Evolutionary conservation across 2,888 invertebrate genomes (phyloP).

Genomic region (Polydrusus tereticollis): DNA sequence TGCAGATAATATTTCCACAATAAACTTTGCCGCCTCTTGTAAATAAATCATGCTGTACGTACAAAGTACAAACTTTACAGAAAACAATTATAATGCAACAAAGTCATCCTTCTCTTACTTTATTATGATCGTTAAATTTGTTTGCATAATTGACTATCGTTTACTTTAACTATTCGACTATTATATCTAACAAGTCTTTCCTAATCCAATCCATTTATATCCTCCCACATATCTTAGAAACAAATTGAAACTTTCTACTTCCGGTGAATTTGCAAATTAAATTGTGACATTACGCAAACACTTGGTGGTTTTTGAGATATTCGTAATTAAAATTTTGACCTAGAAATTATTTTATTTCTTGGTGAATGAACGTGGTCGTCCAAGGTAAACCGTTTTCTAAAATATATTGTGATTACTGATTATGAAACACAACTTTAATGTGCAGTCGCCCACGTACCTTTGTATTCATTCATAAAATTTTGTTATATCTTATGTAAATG

Average conservation of each 20-base stretch:
- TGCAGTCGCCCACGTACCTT: constrained; percentile 37
- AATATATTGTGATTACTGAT: constrained; percentile 38
- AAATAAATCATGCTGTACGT: not conserved
- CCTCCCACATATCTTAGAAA: constrained; percentile 23
- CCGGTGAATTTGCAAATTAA: constrained; percentile 40
- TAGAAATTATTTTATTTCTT: constrained; percentile 37
- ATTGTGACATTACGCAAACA: constrained; percentile 20
- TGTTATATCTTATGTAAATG: constrained; percentile 37
- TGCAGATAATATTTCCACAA: too few species aligned
- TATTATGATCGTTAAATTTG: constrained; percentile 5
- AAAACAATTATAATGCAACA: not conserved
- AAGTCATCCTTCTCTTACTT: not conserved
- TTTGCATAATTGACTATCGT: constrained; percentile 21
- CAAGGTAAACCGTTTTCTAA: constrained; percentile 43
- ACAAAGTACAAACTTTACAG: not conserved
- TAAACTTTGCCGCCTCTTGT: not conserved
- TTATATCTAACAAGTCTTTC: constrained; percentile 22
- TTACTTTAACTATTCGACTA: constrained; percentile 11
- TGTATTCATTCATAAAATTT: constrained; percentile 46
- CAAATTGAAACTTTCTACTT: constrained; percentile 37
- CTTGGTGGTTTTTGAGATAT: constrained; percentile 17
- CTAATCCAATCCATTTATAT: constrained; percentile 28
- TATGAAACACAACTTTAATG: constrained; percentile 27
- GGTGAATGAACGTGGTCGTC: constrained; percentile 44
- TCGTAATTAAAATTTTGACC: constrained; percentile 38